phyloP scores from a whole-genome alignment of 2,113 vertebrate species.

The Corythoichthys haematopterus region DNA sequence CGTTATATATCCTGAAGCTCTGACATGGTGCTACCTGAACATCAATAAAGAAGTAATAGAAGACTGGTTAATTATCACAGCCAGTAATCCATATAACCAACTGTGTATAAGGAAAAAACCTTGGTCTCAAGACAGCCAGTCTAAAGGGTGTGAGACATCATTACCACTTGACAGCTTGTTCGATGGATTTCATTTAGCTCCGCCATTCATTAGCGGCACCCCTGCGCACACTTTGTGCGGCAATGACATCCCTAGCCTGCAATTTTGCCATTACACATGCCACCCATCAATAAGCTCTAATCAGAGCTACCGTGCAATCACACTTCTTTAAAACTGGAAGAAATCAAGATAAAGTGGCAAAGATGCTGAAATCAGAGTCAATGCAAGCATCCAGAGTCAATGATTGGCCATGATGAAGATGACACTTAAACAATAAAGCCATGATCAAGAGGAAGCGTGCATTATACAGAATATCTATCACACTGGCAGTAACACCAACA shows the following conservation, averaged over 20 bases:
- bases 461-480: conserved; percentile 19
- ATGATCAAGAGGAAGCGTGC: conserved; percentile 13
- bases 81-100: conserved; percentile 32
- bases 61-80: conserved; percentile 33
- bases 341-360: conserved; percentile 40
- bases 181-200: conserved; percentile 38
- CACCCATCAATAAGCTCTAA: conserved; percentile 39
- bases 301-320: conserved; percentile 28
- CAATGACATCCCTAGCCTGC: conserved; percentile 19
- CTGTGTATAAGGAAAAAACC: conserved; percentile 14
- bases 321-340: conserved; percentile 36
- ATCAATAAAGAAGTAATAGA: conserved; percentile 22
- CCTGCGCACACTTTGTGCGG: conserved; percentile 13
- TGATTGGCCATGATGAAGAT: conserved; percentile 32
- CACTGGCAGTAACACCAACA: conserved; percentile 13
- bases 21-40: conserved; percentile 17
- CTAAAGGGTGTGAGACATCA: conserved; percentile 29
- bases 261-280: conserved; percentile 40
- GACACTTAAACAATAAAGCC: conserved; percentile 20
- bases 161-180: conserved; percentile 36
- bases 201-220: conserved; percentile 29
- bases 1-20: conserved; percentile 8
- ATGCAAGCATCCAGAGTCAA: conserved; percentile 1
- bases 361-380: conserved; percentile 25
- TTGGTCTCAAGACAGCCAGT: conserved; percentile 18